Base-by-base conservation (phyloP, 2,797 vertebrate genomes). In the Epinephelus malabaricus region DNA sequence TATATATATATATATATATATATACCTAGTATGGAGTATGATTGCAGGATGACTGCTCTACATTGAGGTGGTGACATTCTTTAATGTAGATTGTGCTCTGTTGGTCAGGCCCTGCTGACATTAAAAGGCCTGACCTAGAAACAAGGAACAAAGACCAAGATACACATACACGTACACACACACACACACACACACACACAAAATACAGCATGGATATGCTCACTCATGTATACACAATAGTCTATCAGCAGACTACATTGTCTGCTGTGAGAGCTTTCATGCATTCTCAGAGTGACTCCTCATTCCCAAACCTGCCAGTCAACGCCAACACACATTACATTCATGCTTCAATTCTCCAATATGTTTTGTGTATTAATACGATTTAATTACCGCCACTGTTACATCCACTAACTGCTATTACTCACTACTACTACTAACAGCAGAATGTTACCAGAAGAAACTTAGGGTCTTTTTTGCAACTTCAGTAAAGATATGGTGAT, bases 121-220 rank as follows among this genome's bases (percentile, higher is more conserved):
- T 47, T 58, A 61, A 90, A 84, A 81, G 68, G 75, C 63, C 66
- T 88, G 82, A 71, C 88, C 89, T 85, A 88, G 84, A 89, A 85
- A 88, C n/a, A 12, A 67, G 55, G 82, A 84, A 90, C 86, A 89
- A 89, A 86, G 82, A 81, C 51, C 14, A 46, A 46, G 45, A 15
- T 49, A 61, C 56, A 78, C 60, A 50, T 58, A 53, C 56, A 62
- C 46, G 49, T 15, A 73, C 74, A 60, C 38, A 67, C 25, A 27
- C 25, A 25, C 25, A 25, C 25, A 25, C 25, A 27, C 25, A 27
- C 25, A 27, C 25, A 27, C 25, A 27, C 25, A 27, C 25, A 27
- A 27, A 27, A 15, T 61, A 27, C 51, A 73, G 18, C 68, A 59
- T 56, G 58, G 50, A 53, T 49, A n/a, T 86, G 68, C 66, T 73